Conservation (phyloP, 2,113 vertebrate genomes). For the Microcebus griseorufus region DNA sequence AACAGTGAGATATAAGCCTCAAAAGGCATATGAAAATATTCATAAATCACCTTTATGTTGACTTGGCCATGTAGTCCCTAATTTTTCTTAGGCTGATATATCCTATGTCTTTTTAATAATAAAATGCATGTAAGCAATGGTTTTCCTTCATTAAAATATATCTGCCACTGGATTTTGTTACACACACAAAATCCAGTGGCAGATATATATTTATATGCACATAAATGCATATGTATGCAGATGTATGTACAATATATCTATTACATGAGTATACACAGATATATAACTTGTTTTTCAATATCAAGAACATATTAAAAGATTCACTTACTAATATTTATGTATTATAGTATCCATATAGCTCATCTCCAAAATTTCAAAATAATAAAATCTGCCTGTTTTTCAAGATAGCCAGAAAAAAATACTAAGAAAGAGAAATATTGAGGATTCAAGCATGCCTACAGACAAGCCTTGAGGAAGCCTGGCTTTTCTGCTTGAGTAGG, state of each 20-base stretch:
- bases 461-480: background rate
- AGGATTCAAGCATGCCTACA: background rate
- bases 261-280: background rate
- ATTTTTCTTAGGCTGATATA: background rate
- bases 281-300: background rate
- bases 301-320: background rate
- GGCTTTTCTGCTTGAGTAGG: background rate
- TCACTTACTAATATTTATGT: background rate
- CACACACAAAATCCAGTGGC: background rate
- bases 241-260: background rate
- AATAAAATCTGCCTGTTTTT: background rate
- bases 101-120: background rate
- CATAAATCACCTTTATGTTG: background rate
- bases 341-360: background rate
- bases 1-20: constrained; percentile 1
- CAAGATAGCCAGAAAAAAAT: background rate
- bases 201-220: background rate
- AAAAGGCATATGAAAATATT: background rate
- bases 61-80: background rate
- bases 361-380: background rate
- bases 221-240: background rate
- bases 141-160: constrained; percentile 4
- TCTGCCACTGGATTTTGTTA: background rate
- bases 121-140: background rate
- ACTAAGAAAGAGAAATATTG: background rate